Base-by-base conservation (phyloP, 2,113 vertebrate species). In the Cochlearius cochlearius region DNA sequence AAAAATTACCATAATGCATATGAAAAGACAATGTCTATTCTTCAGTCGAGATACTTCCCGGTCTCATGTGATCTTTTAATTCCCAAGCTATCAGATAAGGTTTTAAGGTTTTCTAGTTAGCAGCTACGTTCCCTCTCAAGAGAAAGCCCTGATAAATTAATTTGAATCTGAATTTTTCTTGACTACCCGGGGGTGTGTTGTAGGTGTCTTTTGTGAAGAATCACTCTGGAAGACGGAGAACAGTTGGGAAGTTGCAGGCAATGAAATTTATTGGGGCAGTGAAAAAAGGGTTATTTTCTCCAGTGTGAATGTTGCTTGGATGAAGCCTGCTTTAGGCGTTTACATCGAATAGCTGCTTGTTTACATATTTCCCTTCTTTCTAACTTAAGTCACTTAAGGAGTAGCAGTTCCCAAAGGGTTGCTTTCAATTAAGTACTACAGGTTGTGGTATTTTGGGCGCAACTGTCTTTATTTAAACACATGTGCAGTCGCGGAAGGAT, bases 291-390 rank as follows among this genome's bases (percentile, higher is more conserved):
- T 72, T 50, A 11, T 56, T 92, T 74, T 72, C 60, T 94, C 49
- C 63, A 75, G 27, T 25, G 12, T 10, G 22, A 25, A 3, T 17
- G 22, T 69, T 47, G 49, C 60, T 58, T 56, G 43, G 56, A 15
- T 34, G 47, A 82, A 85, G 63, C 60, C 55, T 55, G 38, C 34
- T 29, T 73, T 71, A 63, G 58, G 55, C 63, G 29, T 77, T 94
- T 83, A 9, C 5, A 45, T 64, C 58, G 88, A 55, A n/a, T 21
- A 66, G 58, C 59, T 94, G 58, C 81, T 94, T 92, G 66, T 95
- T 95, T 93, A 86, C 63, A 52, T 93, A 83, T 90, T 95, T 92
- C 26, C 85, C 66, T 92, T 88, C 69, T 90, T 87, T 88, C 85
- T 69, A 10, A 53, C 77, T 68, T 59, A 75, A 90, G 36, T 63